Evolutionary conservation across 2,113 vertebrate species (phyloP).

Genomic region (Hippocampus mohnikei): DNA sequence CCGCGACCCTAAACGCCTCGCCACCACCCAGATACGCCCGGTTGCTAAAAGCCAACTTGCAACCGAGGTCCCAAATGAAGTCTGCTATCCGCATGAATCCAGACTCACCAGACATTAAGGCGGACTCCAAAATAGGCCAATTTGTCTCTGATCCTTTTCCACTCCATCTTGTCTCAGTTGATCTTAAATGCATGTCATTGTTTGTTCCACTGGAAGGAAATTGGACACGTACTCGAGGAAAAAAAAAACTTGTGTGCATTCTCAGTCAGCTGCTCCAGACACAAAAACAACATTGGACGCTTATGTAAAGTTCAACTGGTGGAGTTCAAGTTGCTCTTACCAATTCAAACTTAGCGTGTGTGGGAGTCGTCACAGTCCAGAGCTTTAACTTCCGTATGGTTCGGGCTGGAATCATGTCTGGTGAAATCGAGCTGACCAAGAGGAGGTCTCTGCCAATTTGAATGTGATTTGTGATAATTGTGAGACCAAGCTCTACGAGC

Average conservation of each 20-base stretch:
- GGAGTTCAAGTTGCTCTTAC: slow-evolving; percentile 20
- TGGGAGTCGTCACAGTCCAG: slow-evolving; percentile 21
- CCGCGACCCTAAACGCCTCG: slow-evolving; percentile 32
- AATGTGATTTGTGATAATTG: slow-evolving; percentile 30
- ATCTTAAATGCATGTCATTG: slow-evolving; percentile 12
- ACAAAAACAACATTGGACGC: slow-evolving; percentile 22
- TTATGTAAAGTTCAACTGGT: slow-evolving; percentile 18
- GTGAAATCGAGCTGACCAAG: slow-evolving; percentile 20
- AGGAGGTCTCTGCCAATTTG: slow-evolving; percentile 22
- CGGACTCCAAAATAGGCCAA: slow-evolving; percentile 21
- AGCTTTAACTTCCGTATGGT: slow-evolving; percentile 41
- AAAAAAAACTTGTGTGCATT: slow-evolving; percentile 12
- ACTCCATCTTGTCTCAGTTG: slow-evolving; percentile 26
- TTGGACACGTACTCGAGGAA: slow-evolving; percentile 25
- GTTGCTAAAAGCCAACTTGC: slow-evolving; percentile 26
- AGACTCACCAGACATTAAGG: slow-evolving; percentile 37
- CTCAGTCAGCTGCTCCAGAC: slow-evolving; percentile 15
- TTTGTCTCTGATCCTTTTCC: slow-evolving; percentile 22
- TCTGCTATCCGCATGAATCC: slow-evolving; percentile 47
- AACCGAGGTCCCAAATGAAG: slow-evolving; percentile 39
- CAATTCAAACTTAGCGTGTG: slow-evolving; percentile 21
- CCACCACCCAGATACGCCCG: slow-evolving; percentile 10
- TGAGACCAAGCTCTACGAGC: slow-evolving; percentile 44
- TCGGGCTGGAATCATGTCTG: slow-evolving; percentile 17
- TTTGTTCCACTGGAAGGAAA: slow-evolving; percentile 36